Evolutionary conservation across 1,140 invertebrate species (phyloP).

Genomic region (Leptinotarsa texana): DNA sequence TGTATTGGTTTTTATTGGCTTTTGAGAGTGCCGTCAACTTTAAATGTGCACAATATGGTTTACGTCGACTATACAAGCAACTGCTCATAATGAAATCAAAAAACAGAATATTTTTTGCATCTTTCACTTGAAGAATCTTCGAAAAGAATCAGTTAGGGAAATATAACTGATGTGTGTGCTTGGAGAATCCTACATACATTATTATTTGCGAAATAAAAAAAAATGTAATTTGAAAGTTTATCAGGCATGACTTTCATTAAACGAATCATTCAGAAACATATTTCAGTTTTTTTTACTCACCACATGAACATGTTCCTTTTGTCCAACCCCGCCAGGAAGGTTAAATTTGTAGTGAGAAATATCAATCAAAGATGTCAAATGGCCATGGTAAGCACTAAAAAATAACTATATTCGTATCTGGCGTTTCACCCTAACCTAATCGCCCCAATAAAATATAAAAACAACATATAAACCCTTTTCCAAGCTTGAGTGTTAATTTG

Average conservation of each 20-base stretch:
- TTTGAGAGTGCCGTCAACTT: no score
- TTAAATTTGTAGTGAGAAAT: slow-evolving; percentile 98
- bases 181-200: slow-evolving; percentile 1
- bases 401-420: slow-evolving; percentile 55
- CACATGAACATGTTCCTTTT: slow-evolving; percentile 92
- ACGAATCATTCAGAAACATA: not conserved
- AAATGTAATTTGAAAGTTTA: no score
- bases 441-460: slow-evolving; percentile 8
- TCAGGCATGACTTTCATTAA: no score
- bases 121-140: no score
- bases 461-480: slow-evolving; percentile 11
- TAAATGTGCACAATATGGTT: no score
- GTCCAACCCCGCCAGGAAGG: slow-evolving; percentile 73
- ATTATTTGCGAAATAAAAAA: not conserved
- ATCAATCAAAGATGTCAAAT: slow-evolving; percentile 91
- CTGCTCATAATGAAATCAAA: no score
- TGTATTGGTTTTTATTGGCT: no score
- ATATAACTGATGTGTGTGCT: no score
- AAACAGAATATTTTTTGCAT: no score
- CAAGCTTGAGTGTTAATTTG: slow-evolving; percentile 18
- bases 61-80: no score
- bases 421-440: slow-evolving; percentile 9
- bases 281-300: slow-evolving; percentile 62
- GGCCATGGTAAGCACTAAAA: slow-evolving; percentile 97
- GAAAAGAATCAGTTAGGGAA: no score